Conservation (phyloP, 2,888 invertebrate species). For the Nebria salina region DNA sequence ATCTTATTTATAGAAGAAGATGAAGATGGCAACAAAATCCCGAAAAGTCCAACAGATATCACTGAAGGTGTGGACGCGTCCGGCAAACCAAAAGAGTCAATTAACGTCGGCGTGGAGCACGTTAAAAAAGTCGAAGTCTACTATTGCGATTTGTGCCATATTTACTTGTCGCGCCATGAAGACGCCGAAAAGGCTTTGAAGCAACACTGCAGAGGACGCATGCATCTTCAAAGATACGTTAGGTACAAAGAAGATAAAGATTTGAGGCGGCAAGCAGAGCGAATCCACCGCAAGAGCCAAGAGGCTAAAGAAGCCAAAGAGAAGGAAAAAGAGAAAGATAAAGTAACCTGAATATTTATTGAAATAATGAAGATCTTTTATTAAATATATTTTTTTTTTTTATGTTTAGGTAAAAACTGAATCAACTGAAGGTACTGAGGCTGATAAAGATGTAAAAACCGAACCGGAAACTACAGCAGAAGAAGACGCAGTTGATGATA, state of each 20-base stretch:
- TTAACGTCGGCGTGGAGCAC: slow-evolving; percentile 80
- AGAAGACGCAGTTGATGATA: slow-evolving; percentile 71
- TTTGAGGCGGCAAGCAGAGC: slow-evolving; percentile 75
- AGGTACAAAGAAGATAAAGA: slow-evolving; percentile 81
- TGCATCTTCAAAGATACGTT: slow-evolving; percentile 80
- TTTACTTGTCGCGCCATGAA: slow-evolving; percentile 73
- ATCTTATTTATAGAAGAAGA: slow-evolving; percentile 65
- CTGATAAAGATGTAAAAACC: slow-evolving; percentile 52
- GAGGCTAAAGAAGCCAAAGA: slow-evolving; percentile 63
- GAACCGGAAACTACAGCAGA: slow-evolving; percentile 52
- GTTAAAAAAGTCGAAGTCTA: slow-evolving; percentile 81
- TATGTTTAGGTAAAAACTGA: slow-evolving; percentile 47
- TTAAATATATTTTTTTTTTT: no score
- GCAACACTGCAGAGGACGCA: slow-evolving; percentile 78
- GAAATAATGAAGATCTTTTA: no score
- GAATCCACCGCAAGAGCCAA: slow-evolving; percentile 71
- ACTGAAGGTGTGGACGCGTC: slow-evolving; percentile 58
- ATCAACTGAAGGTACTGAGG: slow-evolving; percentile 51
- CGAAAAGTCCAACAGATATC: slow-evolving; percentile 56
- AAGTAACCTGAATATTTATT: slow-evolving; percentile 49
- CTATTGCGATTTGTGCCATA: slow-evolving; percentile 83
- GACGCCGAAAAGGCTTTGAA: slow-evolving; percentile 71
- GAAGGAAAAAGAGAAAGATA: slow-evolving; percentile 62
- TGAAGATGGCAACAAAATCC: slow-evolving; percentile 66
- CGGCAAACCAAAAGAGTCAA: slow-evolving; percentile 71